These are phyloP conservation scores for Recurvirostra avosetta DNA, from an alignment of 2,113 vertebrate genomes.

Conservation along the genomic window DNA sequence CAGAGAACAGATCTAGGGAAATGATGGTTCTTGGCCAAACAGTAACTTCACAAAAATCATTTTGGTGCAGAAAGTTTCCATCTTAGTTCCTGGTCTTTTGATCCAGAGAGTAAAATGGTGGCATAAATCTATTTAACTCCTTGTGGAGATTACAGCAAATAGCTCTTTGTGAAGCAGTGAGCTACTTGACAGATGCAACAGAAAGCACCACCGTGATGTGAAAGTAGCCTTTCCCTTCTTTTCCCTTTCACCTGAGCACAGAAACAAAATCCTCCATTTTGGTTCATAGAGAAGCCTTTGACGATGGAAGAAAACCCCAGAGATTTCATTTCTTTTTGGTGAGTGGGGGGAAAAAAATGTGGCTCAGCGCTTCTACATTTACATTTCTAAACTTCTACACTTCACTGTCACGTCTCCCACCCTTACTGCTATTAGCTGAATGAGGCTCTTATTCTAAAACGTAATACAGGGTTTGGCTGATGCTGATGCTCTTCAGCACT, in stretches of 20 bases:
- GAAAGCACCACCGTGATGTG: neutral
- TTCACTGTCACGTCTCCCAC: neutral
- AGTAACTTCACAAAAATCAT: neutral
- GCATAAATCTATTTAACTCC: neutral
- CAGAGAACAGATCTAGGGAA: neutral
- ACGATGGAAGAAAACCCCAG: neutral
- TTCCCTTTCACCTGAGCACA: neutral
- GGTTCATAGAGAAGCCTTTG: neutral
- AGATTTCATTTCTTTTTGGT: neutral
- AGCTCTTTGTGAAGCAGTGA: neutral
- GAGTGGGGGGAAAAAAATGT: accelerated
- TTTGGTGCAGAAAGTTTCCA: neutral
- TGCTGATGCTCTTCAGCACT: neutral
- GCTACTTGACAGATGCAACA: neutral
- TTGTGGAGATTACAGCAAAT: neutral
- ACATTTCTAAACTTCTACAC: neutral
- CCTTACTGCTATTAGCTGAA: neutral
- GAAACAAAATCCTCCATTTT: neutral
- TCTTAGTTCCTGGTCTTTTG: neutral
- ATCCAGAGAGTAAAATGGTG: neutral
- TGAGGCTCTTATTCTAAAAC: neutral
- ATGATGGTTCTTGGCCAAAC: neutral
- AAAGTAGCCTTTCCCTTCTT: neutral
- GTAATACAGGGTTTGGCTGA: neutral
- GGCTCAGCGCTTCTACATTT: neutral